Evolutionary conservation across 2,888 invertebrate genomes (phyloP), one percentile per base, ranked within the genome.

Genomic region (Volucella inflata): DNA sequence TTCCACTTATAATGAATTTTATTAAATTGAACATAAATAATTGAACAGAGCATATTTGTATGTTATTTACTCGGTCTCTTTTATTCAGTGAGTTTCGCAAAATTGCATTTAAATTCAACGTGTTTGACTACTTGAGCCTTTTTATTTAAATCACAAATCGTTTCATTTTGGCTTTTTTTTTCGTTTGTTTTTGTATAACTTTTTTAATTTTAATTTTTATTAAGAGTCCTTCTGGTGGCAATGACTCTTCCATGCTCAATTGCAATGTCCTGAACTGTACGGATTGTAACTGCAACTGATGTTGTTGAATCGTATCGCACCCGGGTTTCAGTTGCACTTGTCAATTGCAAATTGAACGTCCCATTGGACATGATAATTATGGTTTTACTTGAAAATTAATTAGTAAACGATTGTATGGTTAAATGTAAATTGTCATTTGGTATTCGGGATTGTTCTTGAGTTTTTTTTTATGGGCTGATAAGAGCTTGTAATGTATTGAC

Each of bases 361-460:
- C 60, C 77, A 72, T 83, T 83, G 82, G 50, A 74, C 72, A 72
- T 21, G 64, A 78, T 83, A 78, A 83, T 83, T 78, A 70, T 74
- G 78, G 68, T 78, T 68, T 78, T 74, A 83, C 83, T 83, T 83
- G 62, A 74, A 64, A 83, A 74, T 78, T 83, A 83, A 83, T 83
- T 74, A 57, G 74, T 74, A 48, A 71, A 64, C 65, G 38, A 78
- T 78, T 78, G 62, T 78, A 30, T 6, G 30, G 6, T 30, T 30
- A 9, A 78, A 51, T 71, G 70, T 57, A 71, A 72, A 71, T 72
- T 40, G 16, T 65, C 42, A 14, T 1, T 38, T 57, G 59, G 44
- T 55, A 53, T 38, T 53, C 8, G 42, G 51, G 40, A 44, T 62
- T 16, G 16, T 30, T 11, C n/a, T 11, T 42, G 21, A 6, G 6